phyloP scores from a whole-genome alignment of 2,797 vertebrate species.

The Girardinus metallicus region DNA sequence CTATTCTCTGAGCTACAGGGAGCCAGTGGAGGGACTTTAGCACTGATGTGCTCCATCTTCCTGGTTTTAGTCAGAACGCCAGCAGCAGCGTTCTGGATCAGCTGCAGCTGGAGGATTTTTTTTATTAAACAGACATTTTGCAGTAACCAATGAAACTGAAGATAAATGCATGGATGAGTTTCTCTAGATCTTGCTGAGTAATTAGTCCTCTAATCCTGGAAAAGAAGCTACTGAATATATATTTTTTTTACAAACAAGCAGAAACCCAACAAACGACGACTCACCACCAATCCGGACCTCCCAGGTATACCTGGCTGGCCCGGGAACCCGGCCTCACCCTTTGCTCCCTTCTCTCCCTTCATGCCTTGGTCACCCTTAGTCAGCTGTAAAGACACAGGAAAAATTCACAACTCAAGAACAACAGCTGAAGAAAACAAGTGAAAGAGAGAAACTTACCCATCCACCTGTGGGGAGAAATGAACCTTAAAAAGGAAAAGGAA shows the following conservation, averaged over 20 bases:
- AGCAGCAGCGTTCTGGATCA: too few species aligned
- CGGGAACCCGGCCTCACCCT: conserved; percentile 80
- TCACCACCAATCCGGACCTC: conserved; percentile 85
- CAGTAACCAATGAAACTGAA: too few species aligned
- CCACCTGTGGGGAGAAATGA: conserved; percentile 19
- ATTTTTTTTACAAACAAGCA: not conserved
- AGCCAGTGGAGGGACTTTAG: too few species aligned
- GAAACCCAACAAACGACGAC: conserved; percentile 39
- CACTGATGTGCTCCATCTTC: too few species aligned
- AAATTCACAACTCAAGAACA: not conserved
- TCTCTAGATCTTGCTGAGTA: too few species aligned
- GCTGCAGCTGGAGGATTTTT: too few species aligned
- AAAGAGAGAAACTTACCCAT: conserved; percentile 61
- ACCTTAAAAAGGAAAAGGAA: conserved; percentile 42
- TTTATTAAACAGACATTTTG: too few species aligned
- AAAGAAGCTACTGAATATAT: not conserved
- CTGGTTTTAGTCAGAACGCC: too few species aligned
- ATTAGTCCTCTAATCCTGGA: too few species aligned
- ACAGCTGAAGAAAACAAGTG: not conserved
- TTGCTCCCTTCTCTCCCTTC: conserved; percentile 86
- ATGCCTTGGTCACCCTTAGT: conserved; percentile 79
- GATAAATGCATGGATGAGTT: too few species aligned
- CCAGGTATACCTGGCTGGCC: conserved; percentile 87
- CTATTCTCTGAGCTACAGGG: too few species aligned
- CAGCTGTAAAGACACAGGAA: conserved; percentile 68